phyloP scores from a whole-genome alignment of 2,113 vertebrate species.

The Oncorhynchus tshawytscha region DNA sequence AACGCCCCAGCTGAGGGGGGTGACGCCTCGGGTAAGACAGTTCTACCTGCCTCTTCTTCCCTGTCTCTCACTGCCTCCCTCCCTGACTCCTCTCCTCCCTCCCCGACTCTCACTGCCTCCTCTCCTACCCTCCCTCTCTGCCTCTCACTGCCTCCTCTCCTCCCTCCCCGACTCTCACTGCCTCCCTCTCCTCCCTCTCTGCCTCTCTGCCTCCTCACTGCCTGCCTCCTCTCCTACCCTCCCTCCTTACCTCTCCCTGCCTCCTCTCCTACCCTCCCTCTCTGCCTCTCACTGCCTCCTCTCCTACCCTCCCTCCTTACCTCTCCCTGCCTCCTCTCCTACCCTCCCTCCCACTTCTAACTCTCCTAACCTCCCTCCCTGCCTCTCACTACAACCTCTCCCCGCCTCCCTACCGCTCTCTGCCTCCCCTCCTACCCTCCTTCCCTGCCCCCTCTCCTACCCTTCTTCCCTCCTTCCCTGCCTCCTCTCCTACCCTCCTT shows the following conservation, averaged over 20 bases:
- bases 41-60: not conserved
- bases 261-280: not conserved
- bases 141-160: not conserved
- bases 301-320: too few relatives aligned
- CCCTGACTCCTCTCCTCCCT: not conserved
- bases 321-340: not conserved
- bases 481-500: too few relatives aligned
- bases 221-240: not conserved
- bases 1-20: slow-evolving; percentile 13
- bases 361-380: not conserved
- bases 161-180: too few relatives aligned
- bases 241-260: not conserved
- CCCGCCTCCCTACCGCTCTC: not conserved
- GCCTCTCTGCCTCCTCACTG: too few relatives aligned
- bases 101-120: too few relatives aligned
- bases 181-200: not conserved
- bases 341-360: not conserved
- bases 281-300: not conserved
- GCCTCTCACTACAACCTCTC: not conserved
- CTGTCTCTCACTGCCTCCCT: not conserved
- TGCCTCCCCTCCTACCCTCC: not conserved
- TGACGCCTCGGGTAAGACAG: slow-evolving; percentile 53
- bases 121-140: not conserved
- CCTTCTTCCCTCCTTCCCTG: too few relatives aligned
- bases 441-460: too few relatives aligned